phyloP scores from a whole-genome alignment of 1,140 invertebrate species.

The Caenorhabditis inopinata region DNA sequence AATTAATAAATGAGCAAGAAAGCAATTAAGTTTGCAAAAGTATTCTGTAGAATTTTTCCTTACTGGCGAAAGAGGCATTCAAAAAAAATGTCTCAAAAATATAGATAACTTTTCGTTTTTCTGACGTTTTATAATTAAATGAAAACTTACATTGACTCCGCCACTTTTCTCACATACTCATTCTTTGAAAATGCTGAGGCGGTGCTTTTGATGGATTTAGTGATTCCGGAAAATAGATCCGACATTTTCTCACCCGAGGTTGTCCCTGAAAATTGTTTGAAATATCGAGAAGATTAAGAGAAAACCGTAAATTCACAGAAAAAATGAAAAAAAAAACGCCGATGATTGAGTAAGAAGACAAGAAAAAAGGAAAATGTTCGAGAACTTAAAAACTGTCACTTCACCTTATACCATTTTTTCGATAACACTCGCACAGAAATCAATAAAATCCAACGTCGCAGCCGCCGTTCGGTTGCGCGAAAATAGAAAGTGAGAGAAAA shows the following conservation, averaged over 20 bases:
- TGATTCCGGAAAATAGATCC: background rate
- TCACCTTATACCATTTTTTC: too few species aligned
- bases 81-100: too few species aligned
- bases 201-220: background rate
- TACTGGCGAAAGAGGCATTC: too few species aligned
- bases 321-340: background rate
- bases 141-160: background rate
- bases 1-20: too few species aligned
- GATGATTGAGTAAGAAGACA: background rate
- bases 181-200: background rate
- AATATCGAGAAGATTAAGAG: background rate
- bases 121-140: background rate
- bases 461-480: background rate
- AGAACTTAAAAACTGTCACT: too few species aligned
- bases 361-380: background rate
- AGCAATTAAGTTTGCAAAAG: too few species aligned
- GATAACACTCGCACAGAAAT: too few species aligned
- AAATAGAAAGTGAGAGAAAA: background rate
- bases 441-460: background rate
- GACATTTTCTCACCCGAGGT: background rate
- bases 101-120: too few species aligned
- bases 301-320: background rate
- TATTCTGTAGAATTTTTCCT: too few species aligned
- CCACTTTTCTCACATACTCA: background rate
- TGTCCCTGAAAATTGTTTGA: background rate